Evolutionary conservation across 2,797 vertebrate species (phyloP), one percentile per base, ranked within the genome.

Genomic region (Huso huso): DNA sequence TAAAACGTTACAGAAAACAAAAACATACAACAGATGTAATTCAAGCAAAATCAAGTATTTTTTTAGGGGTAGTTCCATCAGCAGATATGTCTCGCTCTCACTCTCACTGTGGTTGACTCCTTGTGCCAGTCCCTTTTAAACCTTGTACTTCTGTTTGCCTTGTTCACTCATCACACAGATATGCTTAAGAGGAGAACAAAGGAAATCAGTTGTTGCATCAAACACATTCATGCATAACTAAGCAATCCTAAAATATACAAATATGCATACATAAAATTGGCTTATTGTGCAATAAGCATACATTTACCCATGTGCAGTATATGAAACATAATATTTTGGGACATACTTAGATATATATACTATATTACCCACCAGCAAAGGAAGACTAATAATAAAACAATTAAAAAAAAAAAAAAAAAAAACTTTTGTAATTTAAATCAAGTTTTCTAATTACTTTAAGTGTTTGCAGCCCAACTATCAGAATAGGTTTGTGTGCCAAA

Each of bases 91-190:
- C 75, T 76, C 65, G 86, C 74, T 85, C 75, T 76, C 65, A 72
- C 78, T 85, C 76, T 75, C 78, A 70, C 64, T 65, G 65, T 52
- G 73, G 69, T 74, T 66, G 76, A 13, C 67, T 57, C 5, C 63
- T 68, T 70, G 51, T 10, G 64, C 57, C 62, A 57, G 58, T 53
- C 70, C 65, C 15, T n/a, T 61, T 90, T 79, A 93, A 70, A 88
- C 84, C 74, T 79, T 88, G 53, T 93, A 94, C 80, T 94, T 93
- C 76, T 91, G 87, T 81, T 87, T 91, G 63, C 88, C 91, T 72
- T 81, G 78, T 64, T 93, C 91, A 52, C 87, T 93, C 71, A 94
- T 73, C 78, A 89, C 82, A 72, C 90, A 94, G 81, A 93, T 93
- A 77, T 93, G 92, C 93, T 93, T 55, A 65, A n/a, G 64, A 70